phyloP scores from a whole-genome alignment of 2,113 vertebrate genomes.

The Ploceus nigricollis region DNA sequence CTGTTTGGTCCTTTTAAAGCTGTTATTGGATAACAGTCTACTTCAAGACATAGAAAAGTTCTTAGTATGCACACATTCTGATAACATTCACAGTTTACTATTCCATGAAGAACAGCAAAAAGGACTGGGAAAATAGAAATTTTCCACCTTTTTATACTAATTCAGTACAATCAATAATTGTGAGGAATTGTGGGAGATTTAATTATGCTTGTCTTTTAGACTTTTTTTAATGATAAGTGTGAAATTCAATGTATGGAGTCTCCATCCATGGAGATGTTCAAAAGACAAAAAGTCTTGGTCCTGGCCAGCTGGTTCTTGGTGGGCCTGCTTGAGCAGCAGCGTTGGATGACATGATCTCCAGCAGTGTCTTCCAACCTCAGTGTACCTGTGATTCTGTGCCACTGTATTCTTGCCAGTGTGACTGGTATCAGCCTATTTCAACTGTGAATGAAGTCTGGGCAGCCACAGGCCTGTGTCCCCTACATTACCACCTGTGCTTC shows the following conservation, averaged over 20 bases:
- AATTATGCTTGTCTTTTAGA: neutral
- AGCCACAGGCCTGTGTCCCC: neutral
- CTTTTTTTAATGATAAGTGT: neutral
- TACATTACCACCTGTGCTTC: neutral
- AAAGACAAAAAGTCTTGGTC: neutral
- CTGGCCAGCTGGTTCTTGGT: neutral
- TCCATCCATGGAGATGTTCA: neutral
- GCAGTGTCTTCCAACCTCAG: neutral
- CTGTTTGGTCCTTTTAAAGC: neutral
- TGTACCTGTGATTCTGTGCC: neutral
- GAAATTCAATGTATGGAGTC: neutral
- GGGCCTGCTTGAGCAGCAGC: neutral
- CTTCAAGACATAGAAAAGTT: neutral
- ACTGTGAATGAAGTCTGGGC: neutral
- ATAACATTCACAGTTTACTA: neutral
- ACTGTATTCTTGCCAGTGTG: neutral
- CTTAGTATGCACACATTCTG: no score
- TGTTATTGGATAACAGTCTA: neutral
- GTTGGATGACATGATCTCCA: neutral
- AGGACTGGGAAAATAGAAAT: neutral
- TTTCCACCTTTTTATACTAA: neutral
- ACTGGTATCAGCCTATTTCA: neutral
- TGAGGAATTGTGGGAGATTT: neutral
- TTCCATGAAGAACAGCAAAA: neutral
- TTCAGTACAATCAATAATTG: neutral